These are phyloP conservation scores for Hyla sarda DNA, from an alignment of 2,113 vertebrate genomes.

Conservation along the genomic window DNA sequence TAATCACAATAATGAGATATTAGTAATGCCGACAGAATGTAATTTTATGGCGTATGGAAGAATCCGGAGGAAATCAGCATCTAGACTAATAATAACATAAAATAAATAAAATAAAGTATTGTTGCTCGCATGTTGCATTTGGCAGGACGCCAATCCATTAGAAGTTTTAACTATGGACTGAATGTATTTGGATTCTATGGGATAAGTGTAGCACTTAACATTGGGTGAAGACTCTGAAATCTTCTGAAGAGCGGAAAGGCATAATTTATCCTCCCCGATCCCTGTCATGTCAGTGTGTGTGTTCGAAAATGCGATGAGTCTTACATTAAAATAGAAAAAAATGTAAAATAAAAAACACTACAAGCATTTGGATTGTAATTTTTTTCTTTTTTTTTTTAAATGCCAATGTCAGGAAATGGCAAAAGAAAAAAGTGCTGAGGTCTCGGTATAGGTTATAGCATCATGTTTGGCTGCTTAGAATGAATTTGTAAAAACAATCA, in stretches of 20 bases:
- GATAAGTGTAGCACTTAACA: constrained; percentile 60
- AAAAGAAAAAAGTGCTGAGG: constrained; percentile 13
- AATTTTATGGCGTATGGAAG: constrained; percentile 14
- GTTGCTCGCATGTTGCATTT: constrained; percentile 18
- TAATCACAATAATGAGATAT: constrained; percentile 49
- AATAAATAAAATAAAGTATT: neutral
- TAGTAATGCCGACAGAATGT: constrained; percentile 32
- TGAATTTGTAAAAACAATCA: constrained; percentile 23
- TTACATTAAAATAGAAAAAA: constrained; percentile 56
- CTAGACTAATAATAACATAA: constrained; percentile 9
- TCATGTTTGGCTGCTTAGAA: neutral
- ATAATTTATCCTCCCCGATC: constrained; percentile 61
- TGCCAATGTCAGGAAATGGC: constrained; percentile 32
- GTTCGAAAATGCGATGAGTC: constrained; percentile 10
- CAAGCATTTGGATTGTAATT: constrained; percentile 36
- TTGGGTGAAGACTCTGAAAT: constrained; percentile 51
- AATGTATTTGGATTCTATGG: constrained; percentile 61
- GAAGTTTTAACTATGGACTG: constrained; percentile 53
- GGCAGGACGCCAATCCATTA: constrained; percentile 45
- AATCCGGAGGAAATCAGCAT: constrained; percentile 42
- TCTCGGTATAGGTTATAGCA: constrained; percentile 19
- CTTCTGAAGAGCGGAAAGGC: constrained; percentile 58
- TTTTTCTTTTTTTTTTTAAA: no score
- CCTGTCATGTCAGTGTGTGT: constrained; percentile 48
- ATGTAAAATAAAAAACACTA: constrained; percentile 19